These are phyloP conservation scores for Bactericera cockerelli DNA, from an alignment of 1,140 invertebrate genomes.

Conservation along the genomic window DNA sequence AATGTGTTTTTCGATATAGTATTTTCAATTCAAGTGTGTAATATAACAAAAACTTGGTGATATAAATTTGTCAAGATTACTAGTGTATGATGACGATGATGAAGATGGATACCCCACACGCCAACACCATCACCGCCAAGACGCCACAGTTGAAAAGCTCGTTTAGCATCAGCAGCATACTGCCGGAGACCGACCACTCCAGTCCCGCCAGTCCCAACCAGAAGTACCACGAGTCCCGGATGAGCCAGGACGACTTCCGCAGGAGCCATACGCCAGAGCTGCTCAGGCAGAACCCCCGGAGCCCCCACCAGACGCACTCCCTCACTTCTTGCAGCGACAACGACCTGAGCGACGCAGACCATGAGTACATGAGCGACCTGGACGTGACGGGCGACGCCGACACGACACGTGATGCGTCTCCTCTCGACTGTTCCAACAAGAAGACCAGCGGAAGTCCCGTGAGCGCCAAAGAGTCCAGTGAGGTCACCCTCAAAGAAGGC, in stretches of 20 bases:
- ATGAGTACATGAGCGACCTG: conserved; percentile 1
- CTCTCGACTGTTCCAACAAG: conserved; percentile 5
- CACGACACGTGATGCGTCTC: not conserved
- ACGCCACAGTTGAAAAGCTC: conserved; percentile 4
- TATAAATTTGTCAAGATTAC: too few species aligned
- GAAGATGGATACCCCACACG: not conserved
- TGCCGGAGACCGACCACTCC: not conserved
- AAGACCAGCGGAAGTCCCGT: not conserved
- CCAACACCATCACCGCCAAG: not conserved
- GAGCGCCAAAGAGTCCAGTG: not conserved
- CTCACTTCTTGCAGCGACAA: conserved; percentile 4
- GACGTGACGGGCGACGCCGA: not conserved
- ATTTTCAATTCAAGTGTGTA: too few species aligned
- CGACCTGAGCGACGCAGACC: not conserved
- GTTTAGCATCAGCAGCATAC: conserved; percentile 1
- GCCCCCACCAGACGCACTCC: not conserved
- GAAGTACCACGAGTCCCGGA: not conserved
- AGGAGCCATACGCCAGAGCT: not conserved
- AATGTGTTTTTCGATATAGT: too few species aligned
- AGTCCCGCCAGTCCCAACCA: not conserved
- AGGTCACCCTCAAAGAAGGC: not conserved
- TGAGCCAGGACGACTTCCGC: not conserved
- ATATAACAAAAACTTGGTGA: too few species aligned
- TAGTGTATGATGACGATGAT: conserved; percentile 2
- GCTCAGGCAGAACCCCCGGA: not conserved